A percentile compares a stretch with the other conserved stretches of the same genome.
phyloP scores from a whole-genome alignment of 2,797 vertebrate genomes.

The Petrocephalus schoutedeni region DNA sequence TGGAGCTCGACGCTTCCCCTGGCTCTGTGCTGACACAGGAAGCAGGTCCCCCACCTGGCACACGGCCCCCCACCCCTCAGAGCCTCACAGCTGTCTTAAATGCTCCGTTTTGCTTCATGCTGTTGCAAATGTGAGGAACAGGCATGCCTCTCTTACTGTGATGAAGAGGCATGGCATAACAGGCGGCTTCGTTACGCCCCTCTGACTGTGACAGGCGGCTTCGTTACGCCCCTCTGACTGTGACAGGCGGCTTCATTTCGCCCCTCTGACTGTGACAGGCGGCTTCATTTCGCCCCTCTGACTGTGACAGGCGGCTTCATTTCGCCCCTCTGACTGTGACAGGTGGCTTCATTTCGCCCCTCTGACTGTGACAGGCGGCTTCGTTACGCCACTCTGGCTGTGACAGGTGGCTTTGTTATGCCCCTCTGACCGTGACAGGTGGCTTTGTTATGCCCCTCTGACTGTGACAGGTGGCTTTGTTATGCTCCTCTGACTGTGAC shows the following conservation, averaged over 20 bases:
- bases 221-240: not conserved
- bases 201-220: not conserved
- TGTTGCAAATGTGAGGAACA: too few relatives aligned
- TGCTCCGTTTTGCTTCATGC: too few relatives aligned
- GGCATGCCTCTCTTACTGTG: too few relatives aligned
- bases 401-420: not conserved
- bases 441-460: not conserved
- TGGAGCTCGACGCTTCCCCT: too few relatives aligned
- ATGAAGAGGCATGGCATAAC: too few relatives aligned
- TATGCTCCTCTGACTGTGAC: not conserved
- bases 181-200: too few relatives aligned
- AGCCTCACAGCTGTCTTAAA: too few relatives aligned
- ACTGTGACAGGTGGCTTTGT: not conserved
- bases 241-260: not conserved
- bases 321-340: too few relatives aligned
- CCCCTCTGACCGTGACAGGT: not conserved
- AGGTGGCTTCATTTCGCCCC: too few relatives aligned
- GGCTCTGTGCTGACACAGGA: too few relatives aligned
- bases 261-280: not conserved
- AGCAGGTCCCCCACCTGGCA: too few relatives aligned
- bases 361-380: not conserved
- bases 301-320: not conserved
- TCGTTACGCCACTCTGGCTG: not conserved
- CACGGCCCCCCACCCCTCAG: too few relatives aligned
- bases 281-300: not conserved